Conservation (phyloP, 2,113 vertebrate species). For the Lathamus discolor region DNA sequence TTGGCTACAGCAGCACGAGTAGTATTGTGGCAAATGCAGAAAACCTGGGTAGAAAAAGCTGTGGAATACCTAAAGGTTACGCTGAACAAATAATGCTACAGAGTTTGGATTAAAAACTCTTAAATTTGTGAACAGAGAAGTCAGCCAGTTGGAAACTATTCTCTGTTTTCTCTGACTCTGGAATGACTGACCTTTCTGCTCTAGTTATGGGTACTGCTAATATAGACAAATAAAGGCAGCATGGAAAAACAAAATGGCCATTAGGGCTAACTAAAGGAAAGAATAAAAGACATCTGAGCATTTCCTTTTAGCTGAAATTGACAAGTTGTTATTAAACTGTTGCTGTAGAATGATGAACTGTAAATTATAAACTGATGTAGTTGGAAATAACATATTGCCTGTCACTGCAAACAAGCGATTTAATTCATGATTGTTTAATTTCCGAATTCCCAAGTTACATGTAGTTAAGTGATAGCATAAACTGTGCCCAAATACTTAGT, state of each 20-base stretch:
- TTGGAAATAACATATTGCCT: neutral
- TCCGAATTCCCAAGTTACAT: neutral
- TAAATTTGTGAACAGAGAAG: neutral
- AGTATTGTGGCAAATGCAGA: neutral
- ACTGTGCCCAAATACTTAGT: neutral
- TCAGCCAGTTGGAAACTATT: neutral
- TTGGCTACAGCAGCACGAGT: neutral
- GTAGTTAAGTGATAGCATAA: neutral
- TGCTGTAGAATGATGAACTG: neutral
- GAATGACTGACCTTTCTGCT: neutral
- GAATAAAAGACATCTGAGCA: neutral
- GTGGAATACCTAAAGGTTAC: neutral
- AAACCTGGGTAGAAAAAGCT: neutral
- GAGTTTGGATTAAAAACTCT: neutral
- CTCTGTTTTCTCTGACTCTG: neutral
- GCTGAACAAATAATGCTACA: neutral
- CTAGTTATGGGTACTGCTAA: neutral
- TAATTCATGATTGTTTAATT: neutral
- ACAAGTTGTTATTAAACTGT: neutral
- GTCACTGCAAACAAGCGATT: neutral
- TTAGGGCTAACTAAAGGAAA: neutral
- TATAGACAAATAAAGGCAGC: neutral
- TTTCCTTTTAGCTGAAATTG: neutral
- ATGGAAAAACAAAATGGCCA: neutral
- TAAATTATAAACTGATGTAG: neutral